These are phyloP conservation scores for Sebastes glaucus DNA, from an alignment of 2,797 vertebrate genomes.

Conservation along the genomic window DNA sequence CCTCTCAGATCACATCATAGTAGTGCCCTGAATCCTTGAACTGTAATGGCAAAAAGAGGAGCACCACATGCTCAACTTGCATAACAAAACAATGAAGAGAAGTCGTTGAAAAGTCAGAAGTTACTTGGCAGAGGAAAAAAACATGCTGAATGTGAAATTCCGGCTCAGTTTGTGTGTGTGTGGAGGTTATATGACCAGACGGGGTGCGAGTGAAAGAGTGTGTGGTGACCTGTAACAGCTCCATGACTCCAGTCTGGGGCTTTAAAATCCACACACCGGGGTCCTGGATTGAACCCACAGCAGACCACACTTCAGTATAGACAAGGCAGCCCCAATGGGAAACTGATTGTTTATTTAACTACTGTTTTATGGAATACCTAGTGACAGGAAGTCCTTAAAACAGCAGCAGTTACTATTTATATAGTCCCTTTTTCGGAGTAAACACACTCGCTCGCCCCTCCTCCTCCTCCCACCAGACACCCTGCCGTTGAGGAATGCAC, in stretches of 20 bases:
- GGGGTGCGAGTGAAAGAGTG: slow-evolving; percentile 72
- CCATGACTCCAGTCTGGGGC: slow-evolving; percentile 67
- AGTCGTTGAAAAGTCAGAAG: slow-evolving; percentile 42
- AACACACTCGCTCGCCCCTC: slow-evolving; percentile 75
- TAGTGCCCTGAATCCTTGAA: neutral
- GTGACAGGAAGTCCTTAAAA: slow-evolving; percentile 86
- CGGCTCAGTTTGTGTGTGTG: slow-evolving; percentile 33
- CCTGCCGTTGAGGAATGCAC: slow-evolving; percentile 82
- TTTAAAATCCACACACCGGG: slow-evolving; percentile 70
- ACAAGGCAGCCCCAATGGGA: slow-evolving; percentile 69
- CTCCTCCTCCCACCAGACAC: slow-evolving; percentile 64
- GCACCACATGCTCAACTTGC: slow-evolving; percentile 9
- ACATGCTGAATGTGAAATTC: slow-evolving; percentile 49
- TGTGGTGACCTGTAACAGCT: slow-evolving; percentile 80
- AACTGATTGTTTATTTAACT: slow-evolving; percentile 84
- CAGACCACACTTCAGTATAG: slow-evolving; percentile 54
- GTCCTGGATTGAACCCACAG: slow-evolving; percentile 70
- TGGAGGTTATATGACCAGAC: slow-evolving; percentile 66
- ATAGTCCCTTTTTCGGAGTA: slow-evolving; percentile 81
- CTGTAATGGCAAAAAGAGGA: neutral
- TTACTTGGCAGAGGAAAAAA: slow-evolving; percentile 33
- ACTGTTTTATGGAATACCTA: slow-evolving; percentile 83
- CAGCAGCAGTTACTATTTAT: slow-evolving; percentile 87
- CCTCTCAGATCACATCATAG: neutral
- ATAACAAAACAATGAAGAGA: slow-evolving; percentile 31